A percentile compares a stretch with the other conserved stretches of the same genome.
Evolutionary conservation across 2,888 invertebrate species (phyloP).

Genomic region (Pterobdella sp.): DNA sequence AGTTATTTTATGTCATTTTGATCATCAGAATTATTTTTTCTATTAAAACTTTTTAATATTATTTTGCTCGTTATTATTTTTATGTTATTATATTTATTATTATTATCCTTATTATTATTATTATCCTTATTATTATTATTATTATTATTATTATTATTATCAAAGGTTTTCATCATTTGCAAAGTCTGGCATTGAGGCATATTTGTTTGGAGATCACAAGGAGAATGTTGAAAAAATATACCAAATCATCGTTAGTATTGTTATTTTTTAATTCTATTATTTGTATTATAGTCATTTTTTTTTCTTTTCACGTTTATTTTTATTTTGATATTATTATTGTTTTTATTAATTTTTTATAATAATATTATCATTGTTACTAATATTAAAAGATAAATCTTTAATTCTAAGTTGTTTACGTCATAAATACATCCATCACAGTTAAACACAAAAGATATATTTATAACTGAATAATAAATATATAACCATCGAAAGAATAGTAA

Average conservation of each 20-base stretch:
- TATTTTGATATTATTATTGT: not conserved
- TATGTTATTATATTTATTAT: no score
- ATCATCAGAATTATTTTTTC: no score
- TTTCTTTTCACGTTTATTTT: not conserved
- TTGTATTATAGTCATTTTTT: not conserved
- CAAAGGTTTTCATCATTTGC: slow-evolving; percentile 24
- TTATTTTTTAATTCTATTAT: not conserved
- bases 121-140: no score
- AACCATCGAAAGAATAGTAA: no score
- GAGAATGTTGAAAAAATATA: slow-evolving; percentile 30
- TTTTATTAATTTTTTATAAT: slow-evolving; percentile 9
- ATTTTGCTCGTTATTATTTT: no score
- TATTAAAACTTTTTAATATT: no score
- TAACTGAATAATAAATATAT: not conserved
- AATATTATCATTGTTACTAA: not conserved
- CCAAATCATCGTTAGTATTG: slow-evolving; percentile 33
- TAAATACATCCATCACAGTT: no score
- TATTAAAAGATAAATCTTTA: not conserved
- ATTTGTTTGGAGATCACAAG: slow-evolving; percentile 35
- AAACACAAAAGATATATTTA: no score
- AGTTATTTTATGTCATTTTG: no score
- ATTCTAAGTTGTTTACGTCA: not conserved
- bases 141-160: not conserved
- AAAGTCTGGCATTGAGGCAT: slow-evolving; percentile 34
- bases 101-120: no score